Evolutionary conservation across 2,113 vertebrate species (phyloP).

Genomic region (Dipodomys stephensi): DNA sequence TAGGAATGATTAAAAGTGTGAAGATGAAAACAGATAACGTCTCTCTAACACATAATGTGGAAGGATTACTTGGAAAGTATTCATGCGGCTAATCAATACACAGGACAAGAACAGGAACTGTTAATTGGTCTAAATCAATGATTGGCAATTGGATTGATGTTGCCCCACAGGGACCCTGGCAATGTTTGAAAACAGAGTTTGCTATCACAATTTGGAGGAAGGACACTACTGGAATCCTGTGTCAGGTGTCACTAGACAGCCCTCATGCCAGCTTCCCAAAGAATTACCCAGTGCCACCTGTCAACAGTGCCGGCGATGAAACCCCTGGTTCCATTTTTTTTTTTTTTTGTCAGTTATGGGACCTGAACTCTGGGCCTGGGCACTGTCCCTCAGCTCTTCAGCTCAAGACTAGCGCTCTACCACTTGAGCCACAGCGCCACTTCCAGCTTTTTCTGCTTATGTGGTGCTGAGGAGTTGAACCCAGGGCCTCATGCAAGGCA

Average conservation of each 20-base stretch:
- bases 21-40: background rate
- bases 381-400: too few relatives aligned
- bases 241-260: too few relatives aligned
- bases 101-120: background rate
- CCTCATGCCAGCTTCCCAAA: background rate
- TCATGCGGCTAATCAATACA: background rate
- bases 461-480: too few relatives aligned
- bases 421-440: too few relatives aligned
- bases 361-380: too few relatives aligned
- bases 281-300: background rate
- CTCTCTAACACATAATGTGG: background rate
- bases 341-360: too few relatives aligned
- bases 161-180: background rate
- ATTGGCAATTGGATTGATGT: background rate
- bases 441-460: too few relatives aligned
- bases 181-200: background rate
- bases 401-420: too few relatives aligned
- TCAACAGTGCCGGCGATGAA: background rate
- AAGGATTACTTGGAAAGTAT: background rate
- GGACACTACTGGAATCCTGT: background rate
- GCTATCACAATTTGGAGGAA: background rate
- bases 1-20: constrained; percentile 10
- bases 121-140: background rate
- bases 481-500: too few relatives aligned
- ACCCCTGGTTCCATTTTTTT: background rate